Evolutionary conservation across 2,888 invertebrate genomes (phyloP), one percentile per base, ranked within the genome.

Genomic region (Leptarthrus brevirostris): DNA sequence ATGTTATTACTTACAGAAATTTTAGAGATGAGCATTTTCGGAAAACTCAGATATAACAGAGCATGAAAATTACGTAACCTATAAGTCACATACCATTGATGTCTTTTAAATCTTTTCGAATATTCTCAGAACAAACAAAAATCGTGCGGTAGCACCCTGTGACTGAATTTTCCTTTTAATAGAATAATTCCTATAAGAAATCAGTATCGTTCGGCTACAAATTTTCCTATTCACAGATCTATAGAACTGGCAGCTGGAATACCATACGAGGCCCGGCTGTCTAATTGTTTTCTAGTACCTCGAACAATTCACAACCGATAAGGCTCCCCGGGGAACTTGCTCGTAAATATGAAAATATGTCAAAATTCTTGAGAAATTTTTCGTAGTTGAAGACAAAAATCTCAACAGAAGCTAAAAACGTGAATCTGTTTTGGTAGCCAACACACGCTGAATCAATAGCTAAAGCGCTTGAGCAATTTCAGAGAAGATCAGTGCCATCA

Each of bases 331-430:
- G 5, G 56, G 56, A 47, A 24, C n/a, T 47, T 24, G 47, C 34
- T 40, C 58, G 56, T 72, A 72, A 72, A 72, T 72, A 72, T 72
- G 72, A 72, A 56, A 44, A 72, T 56, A 54, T 72, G 72, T 72
- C 72, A 72, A 72, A 72, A 58, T 34, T 72, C 72, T 58, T 16
- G n/a, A 26, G 30, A 72, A 58, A 4, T 34, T 30, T 52, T 53
- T 18, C n/a, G 3, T 6, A 22, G 8, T 22, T 10, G 2, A 20
- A 71, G 71, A 40, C 54, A 40, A 53, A 52, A 52, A 22, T 71
- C 52, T 71, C n/a, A 56, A 71, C 54, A 54, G 40, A 54, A 54
- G 54, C 54, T 56, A 56, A 71, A 70, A 71, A 71, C 54, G 53
- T 71, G 69, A 53, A 71, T 14, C 71, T 26, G 14, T 30, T 20